These are phyloP conservation scores for Percopsis omiscomaycus DNA, from an alignment of 2,797 vertebrate species.

Conservation along the genomic window DNA sequence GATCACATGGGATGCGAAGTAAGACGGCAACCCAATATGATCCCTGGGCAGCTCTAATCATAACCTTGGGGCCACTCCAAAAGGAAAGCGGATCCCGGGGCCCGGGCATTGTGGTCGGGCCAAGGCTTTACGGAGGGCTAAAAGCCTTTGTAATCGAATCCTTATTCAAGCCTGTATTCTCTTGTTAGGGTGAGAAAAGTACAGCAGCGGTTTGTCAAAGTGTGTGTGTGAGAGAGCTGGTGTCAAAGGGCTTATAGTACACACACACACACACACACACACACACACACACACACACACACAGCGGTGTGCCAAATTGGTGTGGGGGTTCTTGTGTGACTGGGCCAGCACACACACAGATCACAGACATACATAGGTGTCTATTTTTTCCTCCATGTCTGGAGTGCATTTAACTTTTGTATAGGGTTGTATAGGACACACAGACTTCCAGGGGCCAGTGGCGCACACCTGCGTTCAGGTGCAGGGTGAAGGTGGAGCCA, in stretches of 20 bases:
- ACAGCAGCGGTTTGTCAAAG: conserved; percentile 59
- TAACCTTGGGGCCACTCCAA: conserved; percentile 55
- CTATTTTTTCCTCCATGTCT: background rate
- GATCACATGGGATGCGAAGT: conserved; percentile 57
- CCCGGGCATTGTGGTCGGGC: conserved; percentile 58
- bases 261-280: conserved; percentile 16
- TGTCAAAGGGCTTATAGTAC: conserved; percentile 47
- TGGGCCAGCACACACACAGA: background rate
- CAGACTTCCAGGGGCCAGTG: conserved; percentile 2
- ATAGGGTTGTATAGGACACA: conserved; percentile 17
- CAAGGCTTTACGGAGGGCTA: conserved; percentile 48
- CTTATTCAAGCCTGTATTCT: conserved; percentile 53
- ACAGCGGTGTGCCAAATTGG: conserved; percentile 27
- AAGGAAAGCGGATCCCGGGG: conserved; percentile 64
- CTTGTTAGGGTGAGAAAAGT: conserved; percentile 66
- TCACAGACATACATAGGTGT: background rate
- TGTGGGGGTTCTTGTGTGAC: conserved; percentile 28
- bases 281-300: conserved; percentile 14
- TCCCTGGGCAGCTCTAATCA: conserved; percentile 62
- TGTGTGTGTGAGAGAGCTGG: conserved; percentile 46
- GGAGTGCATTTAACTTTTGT: background rate
- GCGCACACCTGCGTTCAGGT: conserved; percentile 55
- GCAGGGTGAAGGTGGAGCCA: conserved; percentile 47
- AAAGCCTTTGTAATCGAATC: conserved; percentile 76
- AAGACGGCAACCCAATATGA: conserved; percentile 60